phyloP scores from a whole-genome alignment of 1,140 invertebrate species.

The Ridgeia piscesae region DNA sequence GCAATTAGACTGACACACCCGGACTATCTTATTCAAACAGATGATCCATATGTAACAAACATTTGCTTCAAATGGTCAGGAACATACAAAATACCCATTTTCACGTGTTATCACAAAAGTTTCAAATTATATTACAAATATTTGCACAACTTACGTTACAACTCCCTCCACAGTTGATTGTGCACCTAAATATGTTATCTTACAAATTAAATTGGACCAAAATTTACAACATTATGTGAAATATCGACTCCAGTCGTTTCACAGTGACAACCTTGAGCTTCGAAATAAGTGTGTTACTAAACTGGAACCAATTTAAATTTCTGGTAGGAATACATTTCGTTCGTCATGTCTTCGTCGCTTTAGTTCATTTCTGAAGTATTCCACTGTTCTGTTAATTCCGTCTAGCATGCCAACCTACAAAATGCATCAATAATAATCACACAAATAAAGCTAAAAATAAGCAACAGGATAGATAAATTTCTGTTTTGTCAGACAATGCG shows the following conservation, averaged over 20 bases:
- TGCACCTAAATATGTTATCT: neutral
- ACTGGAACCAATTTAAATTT: slow-evolving; percentile 12
- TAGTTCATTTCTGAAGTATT: slow-evolving; percentile 89
- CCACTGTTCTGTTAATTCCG: slow-evolving; percentile 84
- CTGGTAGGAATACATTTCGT: slow-evolving; percentile 30
- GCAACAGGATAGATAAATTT: neutral
- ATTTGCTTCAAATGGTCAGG: no score
- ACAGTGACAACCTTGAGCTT: neutral
- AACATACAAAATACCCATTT: no score
- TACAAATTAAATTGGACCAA: neutral
- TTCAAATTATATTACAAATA: no score
- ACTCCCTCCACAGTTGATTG: no score
- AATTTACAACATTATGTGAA: neutral
- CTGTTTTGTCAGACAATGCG: no score
- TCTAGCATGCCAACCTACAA: slow-evolving; percentile 74
- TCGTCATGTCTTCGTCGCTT: slow-evolving; percentile 30
- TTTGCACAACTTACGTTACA: no score
- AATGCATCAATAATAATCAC: slow-evolving; percentile 27
- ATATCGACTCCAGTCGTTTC: neutral
- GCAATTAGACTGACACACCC: no score
- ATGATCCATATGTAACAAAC: no score
- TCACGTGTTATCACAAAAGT: no score
- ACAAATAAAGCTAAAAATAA: neutral
- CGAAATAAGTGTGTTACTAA: neutral
- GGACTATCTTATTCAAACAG: no score